These are phyloP conservation scores for Heterodera carotae DNA, from an alignment of 1,140 invertebrate species.

Conservation along the genomic window DNA sequence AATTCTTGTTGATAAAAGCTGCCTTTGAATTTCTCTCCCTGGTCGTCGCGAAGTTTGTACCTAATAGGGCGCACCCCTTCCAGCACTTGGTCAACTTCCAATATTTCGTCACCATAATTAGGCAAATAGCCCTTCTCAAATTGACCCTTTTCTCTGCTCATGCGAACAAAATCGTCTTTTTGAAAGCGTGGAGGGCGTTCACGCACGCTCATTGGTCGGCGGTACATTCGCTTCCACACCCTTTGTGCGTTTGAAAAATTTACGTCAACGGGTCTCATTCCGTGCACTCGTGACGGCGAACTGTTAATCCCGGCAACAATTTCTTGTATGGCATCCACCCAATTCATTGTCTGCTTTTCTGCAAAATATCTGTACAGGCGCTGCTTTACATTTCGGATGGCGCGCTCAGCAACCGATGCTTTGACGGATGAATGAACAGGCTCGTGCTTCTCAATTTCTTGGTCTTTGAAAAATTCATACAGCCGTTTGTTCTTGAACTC, in stretches of 20 bases:
- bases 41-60: neutral
- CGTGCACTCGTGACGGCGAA: too few relatives aligned
- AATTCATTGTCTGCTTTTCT: too few relatives aligned
- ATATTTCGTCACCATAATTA: constrained; percentile 38
- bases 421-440: constrained; percentile 16
- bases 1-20: neutral
- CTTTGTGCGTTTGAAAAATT: too few relatives aligned
- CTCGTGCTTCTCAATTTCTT: constrained; percentile 24
- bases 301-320: too few relatives aligned
- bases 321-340: too few relatives aligned
- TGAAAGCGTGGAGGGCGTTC: neutral
- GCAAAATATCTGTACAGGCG: constrained; percentile 29
- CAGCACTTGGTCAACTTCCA: constrained; percentile 7
- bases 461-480: constrained; percentile 29
- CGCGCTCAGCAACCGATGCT: constrained; percentile 44
- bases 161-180: constrained; percentile 1
- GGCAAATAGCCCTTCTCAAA: constrained; percentile 28
- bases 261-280: too few relatives aligned
- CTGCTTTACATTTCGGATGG: constrained; percentile 40
- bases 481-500: too few relatives aligned
- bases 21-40: neutral
- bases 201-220: too few relatives aligned
- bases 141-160: neutral
- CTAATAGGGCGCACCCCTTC: too few relatives aligned
- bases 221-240: too few relatives aligned